Evolutionary conservation across 2,888 invertebrate genomes (phyloP).

Genomic region (Drosophila helvetica): DNA sequence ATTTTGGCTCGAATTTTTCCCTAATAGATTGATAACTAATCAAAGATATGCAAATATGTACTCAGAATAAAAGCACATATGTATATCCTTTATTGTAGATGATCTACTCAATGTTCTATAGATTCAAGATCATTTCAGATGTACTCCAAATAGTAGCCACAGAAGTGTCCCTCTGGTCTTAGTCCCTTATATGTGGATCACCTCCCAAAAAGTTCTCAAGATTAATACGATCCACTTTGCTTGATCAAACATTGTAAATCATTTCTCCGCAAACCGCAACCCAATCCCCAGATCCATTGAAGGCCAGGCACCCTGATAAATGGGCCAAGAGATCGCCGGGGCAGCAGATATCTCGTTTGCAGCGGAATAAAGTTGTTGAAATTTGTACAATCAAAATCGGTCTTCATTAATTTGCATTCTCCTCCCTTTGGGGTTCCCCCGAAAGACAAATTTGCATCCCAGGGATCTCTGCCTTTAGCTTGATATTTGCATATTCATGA

Average conservation of each 20-base stretch:
- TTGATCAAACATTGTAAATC: constrained; percentile 61
- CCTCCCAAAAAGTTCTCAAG: neutral
- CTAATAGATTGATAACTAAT: too few species aligned
- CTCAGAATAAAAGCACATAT: too few species aligned
- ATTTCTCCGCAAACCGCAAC: constrained; percentile 13
- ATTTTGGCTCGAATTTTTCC: too few species aligned
- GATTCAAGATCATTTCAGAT: too few species aligned
- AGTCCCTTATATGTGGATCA: neutral
- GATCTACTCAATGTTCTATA: too few species aligned
- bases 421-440: neutral
- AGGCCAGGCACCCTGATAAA: constrained; percentile 40
- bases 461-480: too few species aligned
- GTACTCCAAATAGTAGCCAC: neutral
- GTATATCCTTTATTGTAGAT: too few species aligned
- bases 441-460: too few species aligned
- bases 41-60: too few species aligned
- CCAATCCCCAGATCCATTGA: constrained; percentile 4
- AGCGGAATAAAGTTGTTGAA: constrained; percentile 68
- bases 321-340: constrained; percentile 12
- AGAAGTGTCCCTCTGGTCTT: too few species aligned
- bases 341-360: constrained; percentile 10
- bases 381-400: constrained; percentile 63
- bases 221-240: constrained; percentile 43
- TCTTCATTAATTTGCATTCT: constrained; percentile 66
- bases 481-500: constrained; percentile 51